A percentile compares a stretch with the other conserved stretches of the same genome.
Evolutionary conservation across 2,888 invertebrate genomes (phyloP).

Genomic region (Nomada flava): DNA sequence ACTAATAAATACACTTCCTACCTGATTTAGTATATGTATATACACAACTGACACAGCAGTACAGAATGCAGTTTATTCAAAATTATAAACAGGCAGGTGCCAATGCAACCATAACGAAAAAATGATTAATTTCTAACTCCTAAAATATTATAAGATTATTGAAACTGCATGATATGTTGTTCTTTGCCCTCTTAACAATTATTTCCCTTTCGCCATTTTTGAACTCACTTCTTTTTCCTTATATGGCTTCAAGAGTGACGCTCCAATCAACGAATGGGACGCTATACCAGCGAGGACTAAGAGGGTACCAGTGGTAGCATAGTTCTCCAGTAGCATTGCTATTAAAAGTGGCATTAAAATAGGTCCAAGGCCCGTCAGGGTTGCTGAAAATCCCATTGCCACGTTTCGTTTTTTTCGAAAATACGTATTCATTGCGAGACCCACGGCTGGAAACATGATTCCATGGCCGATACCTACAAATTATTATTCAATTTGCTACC

Average conservation of each 20-base stretch:
- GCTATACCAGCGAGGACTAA: constrained; percentile 85
- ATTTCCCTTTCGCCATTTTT: constrained; percentile 4
- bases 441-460: constrained; percentile 84
- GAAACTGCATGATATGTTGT: not conserved
- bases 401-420: constrained; percentile 84
- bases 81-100: too few species aligned
- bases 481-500: not conserved
- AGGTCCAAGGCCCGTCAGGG: constrained; percentile 84
- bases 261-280: constrained; percentile 84
- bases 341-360: constrained; percentile 85
- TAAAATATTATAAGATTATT: not conserved
- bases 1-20: too few species aligned
- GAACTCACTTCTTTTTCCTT: constrained; percentile 65
- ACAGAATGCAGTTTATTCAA: too few species aligned
- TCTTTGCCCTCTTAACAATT: constrained; percentile 27
- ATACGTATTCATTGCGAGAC: constrained; percentile 85
- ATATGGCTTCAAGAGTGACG: constrained; percentile 84
- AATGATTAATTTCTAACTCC: too few species aligned
- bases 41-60: too few species aligned
- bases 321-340: constrained; percentile 80
- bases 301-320: constrained; percentile 84
- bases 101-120: too few species aligned
- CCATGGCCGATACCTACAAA: constrained; percentile 84
- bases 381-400: constrained; percentile 85
- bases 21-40: too few species aligned